Base-by-base conservation (phyloP, 2,888 invertebrate species). In the Rotaria magnacalcarata region DNA sequence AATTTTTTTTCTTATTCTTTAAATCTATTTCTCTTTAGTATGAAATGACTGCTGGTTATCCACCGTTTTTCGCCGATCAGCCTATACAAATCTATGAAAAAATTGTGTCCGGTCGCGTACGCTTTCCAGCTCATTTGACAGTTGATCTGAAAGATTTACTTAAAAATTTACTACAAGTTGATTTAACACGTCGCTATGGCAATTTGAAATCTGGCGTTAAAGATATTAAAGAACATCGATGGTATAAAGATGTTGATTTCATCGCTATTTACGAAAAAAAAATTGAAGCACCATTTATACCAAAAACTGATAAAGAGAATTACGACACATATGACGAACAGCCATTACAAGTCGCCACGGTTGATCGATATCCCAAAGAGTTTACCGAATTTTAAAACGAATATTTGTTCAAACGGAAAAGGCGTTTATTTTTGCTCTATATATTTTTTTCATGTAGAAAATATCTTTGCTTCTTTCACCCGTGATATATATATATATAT, bases 1-100 rank as follows among this genome's bases (percentile, higher is more conserved):
- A 2, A 14, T 6, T 84, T 54, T 27, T 19, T 7, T 52, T 80
- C 7, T 11, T 43, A 7, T n/a, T 34, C 50, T 56, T 54, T 50
- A 7, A 27, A 67, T 24, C n/a, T 27, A 4, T 0, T 16, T 80
- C 6, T 84, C 19, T 84, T 84, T 34, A 54, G 54, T 84, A 54
- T 34, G 84, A 84, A 84, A 84, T 54, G 84, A 91, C 91, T 87
- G 91, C 91, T 86, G 99, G 99, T 27, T 99, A 99, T 92, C 98
- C 99, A 88, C 99, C 99, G 7, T 99, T 99, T 93, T 99, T 99
- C 91, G 99, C 99, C 88, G 99, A 99, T 92, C 98, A 99, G 91
- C 99, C 99, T 47, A 99, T 99, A 89, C 98, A 99, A 92, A 99
- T 99, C 90, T 99, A 99, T 91, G 99, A 99, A 92, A 99, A 99